These are phyloP conservation scores for Muntiacus reevesi DNA, from an alignment of 2,113 vertebrate genomes.

Conservation along the genomic window DNA sequence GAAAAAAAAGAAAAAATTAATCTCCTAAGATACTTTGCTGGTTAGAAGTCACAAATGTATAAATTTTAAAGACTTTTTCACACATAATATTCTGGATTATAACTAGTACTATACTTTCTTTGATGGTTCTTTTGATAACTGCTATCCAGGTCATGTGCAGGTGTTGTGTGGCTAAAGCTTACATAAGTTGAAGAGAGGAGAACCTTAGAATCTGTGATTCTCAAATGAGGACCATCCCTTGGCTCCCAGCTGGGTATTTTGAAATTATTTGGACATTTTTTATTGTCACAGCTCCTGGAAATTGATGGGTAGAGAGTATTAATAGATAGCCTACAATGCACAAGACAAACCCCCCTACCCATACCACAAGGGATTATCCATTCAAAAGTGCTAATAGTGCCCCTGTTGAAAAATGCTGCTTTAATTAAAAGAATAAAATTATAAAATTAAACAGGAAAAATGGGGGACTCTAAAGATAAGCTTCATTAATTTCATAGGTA, in stretches of 20 bases:
- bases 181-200: not conserved
- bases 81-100: not conserved
- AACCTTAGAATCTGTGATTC: not conserved
- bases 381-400: not conserved
- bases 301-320: not conserved
- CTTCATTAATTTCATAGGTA: not conserved
- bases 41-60: not conserved
- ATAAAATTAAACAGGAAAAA: not conserved
- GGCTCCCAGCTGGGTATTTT: fast-evolving
- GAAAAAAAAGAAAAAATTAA: not conserved
- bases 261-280: not conserved
- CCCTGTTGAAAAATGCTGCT: not conserved
- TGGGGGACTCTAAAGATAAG: not conserved
- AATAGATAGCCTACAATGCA: not conserved
- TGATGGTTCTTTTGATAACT: not conserved
- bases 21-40: not conserved
- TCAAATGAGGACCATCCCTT: not conserved
- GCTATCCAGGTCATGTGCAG: not conserved
- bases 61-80: not conserved
- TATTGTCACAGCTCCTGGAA: not conserved
- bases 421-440: not conserved
- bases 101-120: not conserved
- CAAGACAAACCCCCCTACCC: fast-evolving
- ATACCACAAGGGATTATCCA: not conserved
- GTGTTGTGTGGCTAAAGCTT: not conserved